Base-by-base conservation (phyloP, 1,140 invertebrate species). In the Drosophila pallidifrons region DNA sequence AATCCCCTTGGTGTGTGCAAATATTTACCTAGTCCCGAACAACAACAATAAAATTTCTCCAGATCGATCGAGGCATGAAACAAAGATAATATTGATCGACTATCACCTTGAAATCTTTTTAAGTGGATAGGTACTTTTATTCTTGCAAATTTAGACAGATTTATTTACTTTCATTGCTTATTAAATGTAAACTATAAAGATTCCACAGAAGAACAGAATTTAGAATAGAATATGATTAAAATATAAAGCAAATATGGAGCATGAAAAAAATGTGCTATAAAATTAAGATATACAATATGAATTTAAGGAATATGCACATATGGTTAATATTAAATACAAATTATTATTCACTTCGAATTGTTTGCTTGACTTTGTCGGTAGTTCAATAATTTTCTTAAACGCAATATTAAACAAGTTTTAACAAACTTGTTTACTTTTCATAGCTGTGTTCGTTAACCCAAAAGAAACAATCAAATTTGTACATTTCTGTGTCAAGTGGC, bases 31-130 rank as follows among this genome's bases (percentile, higher is more conserved):
- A 54, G 51, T 35, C 13, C 30, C 5, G 5, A 3, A 15, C 7
- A 54, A 15, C 7, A 54, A 54, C 51, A 54, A 54, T 32, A 2
- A 13, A 54, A 54, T 15, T 30, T 54, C 7, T 52, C 13, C n/a
- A n/a, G n/a, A 54, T 54, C 6, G 28, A 32, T 52, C 28, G 30
- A 28, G 25, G 28, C 5, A 5, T n/a, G 5, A 52, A 11, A 15
- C 11, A 52, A n/a, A 30, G 49, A 52, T 52, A 52, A 28, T 52
- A 52, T 52, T 28, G 11, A 13, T 5, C 1, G 1, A 32, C 49
- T 28, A 20, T 13, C 2, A 30, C 49, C 28, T 30, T 30, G 13
- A 6, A 13, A 52, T 43, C n/a, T 43, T 4, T 13, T 43, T 13
- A 3, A 43, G 11, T 13, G 41, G 11, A 43, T 43, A 43, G 41